Conservation (phyloP, 1,140 invertebrate species). For the Oreohelix idahoensis region DNA sequence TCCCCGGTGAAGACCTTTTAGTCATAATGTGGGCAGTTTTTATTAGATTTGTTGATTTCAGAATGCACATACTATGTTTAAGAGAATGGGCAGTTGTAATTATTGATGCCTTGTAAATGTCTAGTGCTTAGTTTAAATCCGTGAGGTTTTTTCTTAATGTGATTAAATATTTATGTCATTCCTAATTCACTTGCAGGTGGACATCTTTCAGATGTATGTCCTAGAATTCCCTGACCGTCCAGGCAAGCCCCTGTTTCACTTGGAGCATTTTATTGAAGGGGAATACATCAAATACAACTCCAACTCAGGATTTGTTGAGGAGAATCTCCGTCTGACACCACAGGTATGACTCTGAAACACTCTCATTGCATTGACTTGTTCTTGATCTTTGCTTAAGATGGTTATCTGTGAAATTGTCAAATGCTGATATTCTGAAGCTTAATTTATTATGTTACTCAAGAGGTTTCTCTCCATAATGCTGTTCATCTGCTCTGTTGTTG, state of each 20-base stretch:
- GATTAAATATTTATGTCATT: not conserved
- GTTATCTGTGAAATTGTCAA: not conserved
- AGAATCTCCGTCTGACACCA: conserved; percentile 75
- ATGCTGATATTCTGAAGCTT: too few species aligned
- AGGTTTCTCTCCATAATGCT: too few species aligned
- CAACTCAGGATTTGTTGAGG: conserved; percentile 79
- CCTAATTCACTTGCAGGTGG: conserved; percentile 73
- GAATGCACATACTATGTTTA: too few species aligned
- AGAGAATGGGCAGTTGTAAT: too few species aligned
- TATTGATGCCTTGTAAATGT: too few species aligned
- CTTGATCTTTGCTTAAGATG: not conserved
- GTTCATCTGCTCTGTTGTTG: too few species aligned
- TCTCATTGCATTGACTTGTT: not conserved
- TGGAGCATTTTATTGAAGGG: conserved; percentile 79
- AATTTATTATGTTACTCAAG: too few species aligned
- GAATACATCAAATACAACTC: conserved; percentile 80
- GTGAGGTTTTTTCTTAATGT: too few species aligned
- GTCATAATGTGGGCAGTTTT: too few species aligned
- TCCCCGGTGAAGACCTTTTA: too few species aligned
- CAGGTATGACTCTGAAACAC: conserved; percentile 66
- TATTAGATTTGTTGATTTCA: too few species aligned
- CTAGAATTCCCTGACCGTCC: conserved; percentile 76
- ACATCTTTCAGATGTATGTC: conserved; percentile 79
- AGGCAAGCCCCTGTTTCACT: conserved; percentile 76
- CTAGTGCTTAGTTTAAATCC: too few species aligned